Evolutionary conservation across 2,113 vertebrate genomes (phyloP).

Genomic region (Varanus salvator): DNA sequence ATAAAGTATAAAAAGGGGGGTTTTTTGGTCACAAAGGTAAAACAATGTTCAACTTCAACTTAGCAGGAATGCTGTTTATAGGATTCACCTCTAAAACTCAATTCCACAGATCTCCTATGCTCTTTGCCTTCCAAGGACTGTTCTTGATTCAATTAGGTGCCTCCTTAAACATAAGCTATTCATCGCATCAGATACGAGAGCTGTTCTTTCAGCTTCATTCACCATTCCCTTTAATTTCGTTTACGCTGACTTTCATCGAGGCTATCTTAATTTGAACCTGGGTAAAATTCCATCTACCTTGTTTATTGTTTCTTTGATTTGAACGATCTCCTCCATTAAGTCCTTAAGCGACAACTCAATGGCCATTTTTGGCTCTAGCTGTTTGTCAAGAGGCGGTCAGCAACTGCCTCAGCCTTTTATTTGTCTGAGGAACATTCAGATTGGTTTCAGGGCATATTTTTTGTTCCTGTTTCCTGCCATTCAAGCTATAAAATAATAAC

Average conservation of each 20-base stretch:
- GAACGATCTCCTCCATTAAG: conserved; percentile 74
- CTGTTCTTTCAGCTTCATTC: conserved; percentile 64
- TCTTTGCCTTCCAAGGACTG: conserved; percentile 67
- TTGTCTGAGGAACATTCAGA: conserved; percentile 74
- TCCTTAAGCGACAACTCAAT: conserved; percentile 62
- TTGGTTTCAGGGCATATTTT: conserved; percentile 68
- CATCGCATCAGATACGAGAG: conserved; percentile 42
- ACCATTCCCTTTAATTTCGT: conserved; percentile 76
- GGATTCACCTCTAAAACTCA: conserved; percentile 45
- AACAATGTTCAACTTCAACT: conserved; percentile 11
- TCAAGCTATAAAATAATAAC: conserved; percentile 58
- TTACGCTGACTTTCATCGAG: conserved; percentile 70
- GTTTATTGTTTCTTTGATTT: conserved; percentile 74
- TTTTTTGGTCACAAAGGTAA: conserved; percentile 37
- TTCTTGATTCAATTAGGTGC: conserved; percentile 72
- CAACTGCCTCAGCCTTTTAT: conserved; percentile 67
- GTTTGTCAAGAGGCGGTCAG: conserved; percentile 71
- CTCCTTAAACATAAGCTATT: conserved; percentile 72
- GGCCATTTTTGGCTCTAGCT: conserved; percentile 67
- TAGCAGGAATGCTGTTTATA: neutral
- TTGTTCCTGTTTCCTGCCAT: conserved; percentile 60
- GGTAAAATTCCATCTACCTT: conserved; percentile 75
- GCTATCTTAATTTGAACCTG: conserved; percentile 74
- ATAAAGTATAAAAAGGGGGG: neutral
- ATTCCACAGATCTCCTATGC: conserved; percentile 64